Percentiles rank a stretch among this genome's conserved stretches.
These are phyloP conservation scores for Heterotilapia buettikoferi DNA, from an alignment of 2,113 vertebrate species.

Conservation along the genomic window DNA sequence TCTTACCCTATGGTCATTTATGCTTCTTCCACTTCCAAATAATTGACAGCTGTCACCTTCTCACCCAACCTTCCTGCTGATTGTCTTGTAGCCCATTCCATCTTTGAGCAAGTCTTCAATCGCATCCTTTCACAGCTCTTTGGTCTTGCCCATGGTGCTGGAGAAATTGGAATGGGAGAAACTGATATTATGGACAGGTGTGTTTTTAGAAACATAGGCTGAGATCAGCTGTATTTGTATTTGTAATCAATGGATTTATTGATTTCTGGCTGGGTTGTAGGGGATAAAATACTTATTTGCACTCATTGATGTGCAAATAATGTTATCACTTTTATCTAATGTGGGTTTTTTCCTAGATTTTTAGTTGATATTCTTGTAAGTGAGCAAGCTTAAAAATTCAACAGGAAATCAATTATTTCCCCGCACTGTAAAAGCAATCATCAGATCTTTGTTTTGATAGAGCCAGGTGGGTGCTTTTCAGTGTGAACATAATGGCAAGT, in stretches of 20 bases:
- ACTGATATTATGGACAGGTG: not conserved
- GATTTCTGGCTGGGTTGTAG: not conserved
- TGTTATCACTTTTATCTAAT: not conserved
- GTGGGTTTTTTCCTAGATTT: not conserved
- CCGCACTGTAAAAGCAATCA: not conserved
- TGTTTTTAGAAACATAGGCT: not conserved
- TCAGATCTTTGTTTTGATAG: not conserved
- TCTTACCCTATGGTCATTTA: not conserved
- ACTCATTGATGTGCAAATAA: not conserved
- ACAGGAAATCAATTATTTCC: not conserved
- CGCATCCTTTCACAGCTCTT: not conserved
- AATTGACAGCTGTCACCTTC: not conserved
- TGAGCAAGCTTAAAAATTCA: not conserved
- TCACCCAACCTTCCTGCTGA: not conserved
- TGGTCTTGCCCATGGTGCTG: not conserved
- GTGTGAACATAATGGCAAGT: not conserved
- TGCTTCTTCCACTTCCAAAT: not conserved
- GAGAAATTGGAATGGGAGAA: not conserved
- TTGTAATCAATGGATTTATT: not conserved
- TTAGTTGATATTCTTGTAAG: not conserved
- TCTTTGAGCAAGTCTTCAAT: not conserved
- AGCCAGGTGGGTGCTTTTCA: not conserved
- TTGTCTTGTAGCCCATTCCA: not conserved
- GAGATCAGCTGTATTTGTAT: not conserved
- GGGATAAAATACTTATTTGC: not conserved